Conservation (phyloP, 2,113 vertebrate genomes). For the Chaetops frenatus region DNA sequence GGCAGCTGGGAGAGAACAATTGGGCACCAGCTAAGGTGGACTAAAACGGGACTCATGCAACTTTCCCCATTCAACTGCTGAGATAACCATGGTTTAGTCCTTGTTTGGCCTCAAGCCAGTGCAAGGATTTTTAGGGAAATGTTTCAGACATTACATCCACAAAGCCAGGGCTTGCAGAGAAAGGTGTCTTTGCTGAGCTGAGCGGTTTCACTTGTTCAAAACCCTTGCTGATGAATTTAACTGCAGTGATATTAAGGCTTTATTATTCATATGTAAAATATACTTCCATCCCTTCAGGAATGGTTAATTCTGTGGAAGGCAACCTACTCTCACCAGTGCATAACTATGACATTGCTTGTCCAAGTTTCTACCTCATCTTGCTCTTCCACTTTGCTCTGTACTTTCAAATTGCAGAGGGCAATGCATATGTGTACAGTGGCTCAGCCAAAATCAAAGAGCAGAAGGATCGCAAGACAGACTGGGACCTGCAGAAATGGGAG, state of each 20-base stretch:
- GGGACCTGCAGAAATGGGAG: not conserved
- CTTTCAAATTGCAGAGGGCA: not conserved
- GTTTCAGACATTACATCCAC: not conserved
- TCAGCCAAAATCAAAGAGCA: not conserved
- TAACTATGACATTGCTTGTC: accelerated
- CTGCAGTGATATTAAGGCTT: not conserved
- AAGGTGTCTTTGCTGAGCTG: not conserved
- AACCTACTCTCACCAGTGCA: not conserved
- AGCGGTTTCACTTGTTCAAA: not conserved
- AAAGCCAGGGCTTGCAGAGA: not conserved
- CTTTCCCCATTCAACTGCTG: not conserved
- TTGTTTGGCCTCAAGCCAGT: not conserved
- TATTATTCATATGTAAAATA: not conserved
- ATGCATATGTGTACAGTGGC: not conserved
- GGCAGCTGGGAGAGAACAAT: not conserved
- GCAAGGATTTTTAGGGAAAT: not conserved
- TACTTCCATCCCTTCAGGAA: not conserved
- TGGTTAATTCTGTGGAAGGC: not conserved
- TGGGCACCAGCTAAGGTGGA: not conserved
- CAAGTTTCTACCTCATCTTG: not conserved
- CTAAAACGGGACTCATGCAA: not conserved
- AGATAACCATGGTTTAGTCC: not conserved
- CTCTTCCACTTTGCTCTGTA: not conserved
- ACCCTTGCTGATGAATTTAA: not conserved
- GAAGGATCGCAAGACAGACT: not conserved